Percentiles rank a stretch among this genome's conserved stretches.
These are phyloP conservation scores for Poeciliopsis retropinna DNA, from an alignment of 2,113 vertebrate genomes.

Conservation along the genomic window DNA sequence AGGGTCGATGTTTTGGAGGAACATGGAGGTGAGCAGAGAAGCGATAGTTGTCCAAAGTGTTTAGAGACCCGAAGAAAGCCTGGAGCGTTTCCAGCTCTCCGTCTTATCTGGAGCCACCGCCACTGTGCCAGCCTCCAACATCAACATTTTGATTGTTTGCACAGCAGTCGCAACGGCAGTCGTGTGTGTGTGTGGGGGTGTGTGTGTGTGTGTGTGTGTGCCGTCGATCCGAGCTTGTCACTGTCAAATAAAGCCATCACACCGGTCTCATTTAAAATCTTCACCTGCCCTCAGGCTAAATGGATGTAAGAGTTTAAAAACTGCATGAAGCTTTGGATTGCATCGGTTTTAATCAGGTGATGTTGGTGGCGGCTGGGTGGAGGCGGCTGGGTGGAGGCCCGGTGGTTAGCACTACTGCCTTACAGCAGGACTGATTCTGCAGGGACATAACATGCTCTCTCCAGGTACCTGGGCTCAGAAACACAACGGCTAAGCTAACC, in stretches of 20 bases:
- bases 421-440: no score
- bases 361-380: no score
- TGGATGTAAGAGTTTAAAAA: background rate
- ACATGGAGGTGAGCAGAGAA: background rate
- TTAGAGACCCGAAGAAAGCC: constrained; percentile 15
- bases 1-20: constrained; percentile 2
- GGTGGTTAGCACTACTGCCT: no score
- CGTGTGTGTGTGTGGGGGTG: background rate
- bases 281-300: no score
- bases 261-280: constrained; percentile 3
- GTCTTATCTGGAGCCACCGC: constrained; percentile 28
- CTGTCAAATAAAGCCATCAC: background rate
- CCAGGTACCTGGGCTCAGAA: background rate
- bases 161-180: constrained; percentile 20
- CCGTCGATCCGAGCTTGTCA: constrained; percentile 22
- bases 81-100: constrained; percentile 20
- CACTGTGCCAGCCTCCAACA: constrained; percentile 30
- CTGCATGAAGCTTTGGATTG: background rate
- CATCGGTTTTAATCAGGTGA: background rate
- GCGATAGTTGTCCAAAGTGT: constrained; percentile 8
- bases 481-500: no score
- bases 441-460: no score
- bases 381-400: no score
- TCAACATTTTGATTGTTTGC: constrained; percentile 43
- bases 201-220: background rate